These are phyloP conservation scores for Oreochromis spilurus DNA, from an alignment of 2,113 vertebrate species.

Conservation along the genomic window DNA sequence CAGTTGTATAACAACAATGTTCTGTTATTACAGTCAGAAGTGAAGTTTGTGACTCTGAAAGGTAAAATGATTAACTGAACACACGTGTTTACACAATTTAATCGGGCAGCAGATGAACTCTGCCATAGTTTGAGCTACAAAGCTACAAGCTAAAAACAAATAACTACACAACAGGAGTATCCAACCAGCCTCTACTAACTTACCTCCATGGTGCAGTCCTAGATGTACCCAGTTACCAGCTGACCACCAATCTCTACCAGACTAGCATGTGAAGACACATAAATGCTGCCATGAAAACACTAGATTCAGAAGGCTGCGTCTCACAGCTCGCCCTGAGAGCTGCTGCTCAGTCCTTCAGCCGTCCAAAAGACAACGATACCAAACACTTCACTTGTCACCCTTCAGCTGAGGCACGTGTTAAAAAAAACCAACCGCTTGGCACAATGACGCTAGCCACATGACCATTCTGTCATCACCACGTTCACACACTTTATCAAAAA, in stretches of 20 bases:
- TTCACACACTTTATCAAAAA: background rate
- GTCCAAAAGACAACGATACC: background rate
- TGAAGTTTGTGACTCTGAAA: background rate
- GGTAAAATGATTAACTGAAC: background rate
- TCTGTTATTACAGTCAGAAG: background rate
- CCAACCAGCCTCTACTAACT: conserved; percentile 10
- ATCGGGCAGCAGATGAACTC: background rate
- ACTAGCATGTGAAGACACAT: conserved; percentile 22
- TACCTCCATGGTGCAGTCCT: conserved; percentile 66
- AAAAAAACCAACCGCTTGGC: background rate
- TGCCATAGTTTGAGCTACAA: background rate
- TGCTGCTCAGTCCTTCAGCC: background rate
- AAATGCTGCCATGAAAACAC: conserved; percentile 28
- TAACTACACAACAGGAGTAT: background rate
- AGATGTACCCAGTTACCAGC: background rate
- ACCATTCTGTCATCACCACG: conserved; percentile 38
- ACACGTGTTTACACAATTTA: background rate
- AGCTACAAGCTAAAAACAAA: background rate
- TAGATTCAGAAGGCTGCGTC: conserved; percentile 14
- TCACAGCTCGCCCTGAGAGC: conserved; percentile 35
- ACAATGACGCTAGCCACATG: conserved; percentile 10
- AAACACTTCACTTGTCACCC: conserved; percentile 6
- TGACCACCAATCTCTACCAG: conserved; percentile 18
- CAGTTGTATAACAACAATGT: background rate
- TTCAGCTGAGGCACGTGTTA: conserved; percentile 10